phyloP scores from a whole-genome alignment of 2,888 invertebrate species.

The Galerucella pusilla region DNA sequence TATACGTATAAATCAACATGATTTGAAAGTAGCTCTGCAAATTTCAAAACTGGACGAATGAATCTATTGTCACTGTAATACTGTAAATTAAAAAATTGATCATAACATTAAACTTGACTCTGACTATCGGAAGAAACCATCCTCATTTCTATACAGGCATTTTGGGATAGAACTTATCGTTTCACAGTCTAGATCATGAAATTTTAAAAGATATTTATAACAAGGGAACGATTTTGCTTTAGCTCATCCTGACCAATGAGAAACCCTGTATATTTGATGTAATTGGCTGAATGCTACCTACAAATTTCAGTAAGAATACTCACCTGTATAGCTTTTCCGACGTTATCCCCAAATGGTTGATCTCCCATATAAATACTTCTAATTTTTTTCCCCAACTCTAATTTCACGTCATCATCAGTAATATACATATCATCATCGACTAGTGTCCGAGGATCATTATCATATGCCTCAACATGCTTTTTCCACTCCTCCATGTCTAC shows the following conservation, averaged over 20 bases:
- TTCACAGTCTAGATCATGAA: no score
- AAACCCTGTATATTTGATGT: no score
- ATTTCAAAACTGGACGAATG: slow-evolving; percentile 42
- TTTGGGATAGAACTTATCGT: no score
- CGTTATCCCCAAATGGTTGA: slow-evolving; percentile 18
- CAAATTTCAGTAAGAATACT: background rate
- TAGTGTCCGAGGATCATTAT: slow-evolving; percentile 28
- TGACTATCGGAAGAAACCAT: no score
- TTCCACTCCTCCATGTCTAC: slow-evolving; percentile 28
- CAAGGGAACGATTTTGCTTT: no score
- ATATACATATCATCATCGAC: slow-evolving; percentile 47
- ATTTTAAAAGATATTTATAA: no score
- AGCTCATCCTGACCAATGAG: no score
- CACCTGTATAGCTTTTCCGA: slow-evolving; percentile 31
- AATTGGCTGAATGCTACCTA: no score
- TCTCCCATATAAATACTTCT: slow-evolving; percentile 42
- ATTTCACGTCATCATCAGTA: slow-evolving; percentile 26
- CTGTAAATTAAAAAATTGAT: slow-evolving; percentile 38
- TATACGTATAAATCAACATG: slow-evolving; percentile 50
- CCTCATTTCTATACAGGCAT: no score
- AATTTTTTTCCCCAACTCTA: slow-evolving; percentile 37
- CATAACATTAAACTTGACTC: no score
- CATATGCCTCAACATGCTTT: slow-evolving; percentile 28
- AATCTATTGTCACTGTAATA: slow-evolving; percentile 46
- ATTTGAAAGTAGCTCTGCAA: slow-evolving; percentile 46